Percentiles rank a stretch among this genome's conserved stretches.
These are phyloP conservation scores for Pogonocherus hispidulus DNA, from an alignment of 2,888 invertebrate species.

Conservation along the genomic window DNA sequence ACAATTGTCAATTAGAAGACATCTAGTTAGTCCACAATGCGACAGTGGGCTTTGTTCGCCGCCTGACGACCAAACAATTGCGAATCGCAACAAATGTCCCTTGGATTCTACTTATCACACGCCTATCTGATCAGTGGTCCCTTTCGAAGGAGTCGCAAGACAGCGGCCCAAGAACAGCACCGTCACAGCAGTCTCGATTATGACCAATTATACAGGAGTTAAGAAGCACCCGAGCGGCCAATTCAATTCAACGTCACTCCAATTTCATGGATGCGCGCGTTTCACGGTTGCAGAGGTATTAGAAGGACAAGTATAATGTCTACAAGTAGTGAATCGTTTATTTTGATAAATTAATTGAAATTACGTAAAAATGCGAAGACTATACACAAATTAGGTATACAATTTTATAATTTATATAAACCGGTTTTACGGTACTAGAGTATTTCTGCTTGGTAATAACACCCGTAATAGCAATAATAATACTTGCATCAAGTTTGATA, in stretches of 20 bases:
- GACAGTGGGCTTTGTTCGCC: conserved; percentile 66
- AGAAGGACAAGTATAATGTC: neutral
- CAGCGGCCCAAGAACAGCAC: conserved; percentile 26
- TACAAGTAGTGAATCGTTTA: neutral
- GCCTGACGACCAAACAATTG: conserved; percentile 64
- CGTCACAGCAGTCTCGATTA: conserved; percentile 50
- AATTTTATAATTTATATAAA: too few relatives aligned
- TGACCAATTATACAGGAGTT: conserved; percentile 58
- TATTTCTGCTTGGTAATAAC: too few relatives aligned
- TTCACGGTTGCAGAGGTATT: conserved; percentile 3
- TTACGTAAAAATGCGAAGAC: too few relatives aligned
- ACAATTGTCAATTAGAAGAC: conserved; percentile 69
- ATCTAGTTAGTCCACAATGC: conserved; percentile 67
- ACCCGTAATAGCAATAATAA: too few relatives aligned
- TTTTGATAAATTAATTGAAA: neutral
- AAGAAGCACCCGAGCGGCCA: conserved; percentile 54
- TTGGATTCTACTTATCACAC: conserved; percentile 64
- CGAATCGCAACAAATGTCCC: conserved; percentile 65
- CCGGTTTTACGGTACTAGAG: too few relatives aligned
- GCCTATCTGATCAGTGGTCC: conserved; percentile 52
- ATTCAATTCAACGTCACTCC: conserved; percentile 45
- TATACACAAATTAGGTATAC: too few relatives aligned
- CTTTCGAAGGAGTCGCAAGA: conserved; percentile 47
- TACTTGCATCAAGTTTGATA: too few relatives aligned
- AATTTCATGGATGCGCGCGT: conserved; percentile 22